phyloP scores from a whole-genome alignment of 1,140 invertebrate species.

The Rhynchophorus ferrugineus region DNA sequence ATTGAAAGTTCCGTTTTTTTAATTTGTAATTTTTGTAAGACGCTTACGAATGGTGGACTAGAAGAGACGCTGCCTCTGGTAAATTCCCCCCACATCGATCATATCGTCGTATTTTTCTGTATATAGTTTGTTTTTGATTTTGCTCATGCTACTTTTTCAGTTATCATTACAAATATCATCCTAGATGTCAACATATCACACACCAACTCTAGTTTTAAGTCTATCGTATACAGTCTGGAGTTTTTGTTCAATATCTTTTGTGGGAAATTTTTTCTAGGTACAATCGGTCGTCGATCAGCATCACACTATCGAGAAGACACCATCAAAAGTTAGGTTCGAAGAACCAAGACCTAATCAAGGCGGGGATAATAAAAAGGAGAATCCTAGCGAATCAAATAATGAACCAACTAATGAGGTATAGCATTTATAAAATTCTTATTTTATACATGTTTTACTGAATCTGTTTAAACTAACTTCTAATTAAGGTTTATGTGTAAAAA shows the following conservation, averaged over 20 bases:
- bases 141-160: conserved; percentile 7
- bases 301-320: conserved; percentile 67
- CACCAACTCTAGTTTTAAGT: too few species aligned
- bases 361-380: conserved; percentile 33
- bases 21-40: conserved; percentile 13
- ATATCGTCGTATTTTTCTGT: conserved; percentile 30
- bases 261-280: conserved; percentile 51
- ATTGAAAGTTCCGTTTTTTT: background rate
- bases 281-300: conserved; percentile 89
- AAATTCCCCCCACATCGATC: conserved; percentile 42
- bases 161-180: conserved; percentile 2
- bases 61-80: conserved; percentile 85
- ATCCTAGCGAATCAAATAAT: conserved; percentile 15
- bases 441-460: too few species aligned
- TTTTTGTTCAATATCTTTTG: too few species aligned
- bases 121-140: conserved; percentile 30
- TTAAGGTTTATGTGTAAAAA: too few species aligned
- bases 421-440: background rate
- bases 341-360: conserved; percentile 50
- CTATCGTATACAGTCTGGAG: too few species aligned
- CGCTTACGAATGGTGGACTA: conserved; percentile 58
- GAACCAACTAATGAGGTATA: conserved; percentile 38
- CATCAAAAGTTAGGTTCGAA: conserved; percentile 80
- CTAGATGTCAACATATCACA: background rate
- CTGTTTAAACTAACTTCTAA: too few species aligned